Conservation (phyloP, 2,888 invertebrate genomes). For the Eupithecia tripunctaria region DNA sequence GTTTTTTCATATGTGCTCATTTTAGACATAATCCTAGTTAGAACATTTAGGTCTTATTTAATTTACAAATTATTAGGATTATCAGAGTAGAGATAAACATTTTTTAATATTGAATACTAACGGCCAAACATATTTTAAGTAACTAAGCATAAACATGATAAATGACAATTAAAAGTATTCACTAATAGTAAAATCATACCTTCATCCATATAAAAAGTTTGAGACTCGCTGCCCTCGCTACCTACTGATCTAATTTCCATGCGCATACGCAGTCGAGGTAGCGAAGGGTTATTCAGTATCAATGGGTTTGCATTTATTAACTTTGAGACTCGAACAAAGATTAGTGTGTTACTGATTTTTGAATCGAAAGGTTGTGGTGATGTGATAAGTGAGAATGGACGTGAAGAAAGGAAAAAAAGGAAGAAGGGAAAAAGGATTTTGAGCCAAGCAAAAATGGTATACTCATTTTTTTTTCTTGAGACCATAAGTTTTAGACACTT, state of each 20-base stretch:
- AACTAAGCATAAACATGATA: background rate
- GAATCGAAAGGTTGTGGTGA: conserved; percentile 56
- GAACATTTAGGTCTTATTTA: background rate
- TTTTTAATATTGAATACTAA: no score
- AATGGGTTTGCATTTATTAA: conserved; percentile 79
- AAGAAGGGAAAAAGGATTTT: background rate
- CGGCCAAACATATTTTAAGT: no score
- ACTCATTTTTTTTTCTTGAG: background rate
- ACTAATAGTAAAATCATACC: background rate
- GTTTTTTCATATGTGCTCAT: background rate
- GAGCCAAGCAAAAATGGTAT: conserved; percentile 12
- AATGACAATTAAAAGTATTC: background rate
- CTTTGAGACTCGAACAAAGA: conserved; percentile 66
- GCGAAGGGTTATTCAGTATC: conserved; percentile 79
- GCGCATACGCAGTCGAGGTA: conserved; percentile 70
- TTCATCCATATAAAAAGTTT: conserved; percentile 54
- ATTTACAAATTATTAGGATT: background rate
- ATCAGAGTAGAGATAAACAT: no score
- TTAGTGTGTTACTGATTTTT: conserved; percentile 78
- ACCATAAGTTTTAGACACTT: background rate
- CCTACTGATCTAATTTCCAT: conserved; percentile 85
- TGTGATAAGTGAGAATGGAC: conserved; percentile 30
- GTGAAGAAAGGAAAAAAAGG: conserved; percentile 16
- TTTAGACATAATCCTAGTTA: no score
- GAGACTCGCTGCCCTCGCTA: conserved; percentile 64